Evolutionary conservation across 2,797 vertebrate species (phyloP).

Genomic region (Sebastes nivosus): DNA sequence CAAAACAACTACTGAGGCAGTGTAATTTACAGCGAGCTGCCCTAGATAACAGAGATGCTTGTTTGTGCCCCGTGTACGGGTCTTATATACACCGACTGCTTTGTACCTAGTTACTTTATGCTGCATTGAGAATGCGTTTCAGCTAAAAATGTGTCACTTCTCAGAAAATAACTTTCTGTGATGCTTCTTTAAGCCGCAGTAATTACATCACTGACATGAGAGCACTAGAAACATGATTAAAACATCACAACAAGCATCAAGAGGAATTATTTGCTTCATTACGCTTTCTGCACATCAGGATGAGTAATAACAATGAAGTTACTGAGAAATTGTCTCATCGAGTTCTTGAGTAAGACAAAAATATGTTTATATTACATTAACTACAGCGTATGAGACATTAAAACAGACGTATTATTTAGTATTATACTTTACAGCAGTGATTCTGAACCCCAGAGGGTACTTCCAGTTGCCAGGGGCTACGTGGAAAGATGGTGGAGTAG

Average conservation of each 20-base stretch:
- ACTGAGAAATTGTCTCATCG: not conserved
- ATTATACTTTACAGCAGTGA: not conserved
- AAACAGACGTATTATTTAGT: not conserved
- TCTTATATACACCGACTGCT: constrained; percentile 6
- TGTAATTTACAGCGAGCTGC: constrained; percentile 59
- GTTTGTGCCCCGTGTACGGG: constrained; percentile 22
- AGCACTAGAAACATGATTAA: constrained; percentile 38
- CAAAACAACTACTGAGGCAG: constrained; percentile 57
- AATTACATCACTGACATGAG: constrained; percentile 2
- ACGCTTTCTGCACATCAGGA: not conserved
- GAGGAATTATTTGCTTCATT: constrained; percentile 36
- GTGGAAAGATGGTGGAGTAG: not conserved
- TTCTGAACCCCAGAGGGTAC: not conserved
- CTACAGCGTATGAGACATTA: not conserved
- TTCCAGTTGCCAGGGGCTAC: not conserved
- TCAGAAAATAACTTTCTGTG: not conserved
- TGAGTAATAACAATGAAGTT: not conserved
- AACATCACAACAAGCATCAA: constrained; percentile 34
- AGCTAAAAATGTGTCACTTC: not conserved
- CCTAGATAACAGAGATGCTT: constrained; percentile 58
- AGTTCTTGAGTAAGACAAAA: not conserved
- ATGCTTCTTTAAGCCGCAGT: not conserved
- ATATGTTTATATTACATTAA: not conserved
- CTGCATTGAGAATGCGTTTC: not conserved
- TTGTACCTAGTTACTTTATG: not conserved